Evolutionary conservation across 2,113 vertebrate species (phyloP).

Genomic region (Strix aluco): DNA sequence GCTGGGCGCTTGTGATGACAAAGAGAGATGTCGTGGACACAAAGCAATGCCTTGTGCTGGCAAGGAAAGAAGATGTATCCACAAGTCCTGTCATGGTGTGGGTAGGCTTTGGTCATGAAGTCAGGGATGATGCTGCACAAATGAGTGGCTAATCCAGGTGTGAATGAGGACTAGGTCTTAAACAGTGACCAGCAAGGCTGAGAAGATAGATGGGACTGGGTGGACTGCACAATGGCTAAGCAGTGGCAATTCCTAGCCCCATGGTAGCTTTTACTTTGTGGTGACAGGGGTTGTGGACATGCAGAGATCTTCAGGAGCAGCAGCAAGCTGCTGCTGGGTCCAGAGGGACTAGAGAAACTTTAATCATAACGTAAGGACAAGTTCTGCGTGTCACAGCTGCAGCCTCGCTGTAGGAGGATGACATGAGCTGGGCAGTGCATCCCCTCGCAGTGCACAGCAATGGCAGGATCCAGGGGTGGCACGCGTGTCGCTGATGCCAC

Average conservation of each 20-base stretch:
- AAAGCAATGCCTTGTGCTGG: not conserved
- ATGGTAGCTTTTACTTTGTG: not conserved
- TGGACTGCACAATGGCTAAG: not conserved
- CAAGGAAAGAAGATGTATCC: not conserved
- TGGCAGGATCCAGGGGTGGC: not conserved
- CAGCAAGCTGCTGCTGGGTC: not conserved
- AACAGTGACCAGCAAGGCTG: not conserved
- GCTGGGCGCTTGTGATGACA: not conserved
- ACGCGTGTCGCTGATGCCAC: accelerated
- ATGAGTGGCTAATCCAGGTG: not conserved
- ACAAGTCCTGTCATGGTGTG: not conserved
- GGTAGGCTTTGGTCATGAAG: not conserved
- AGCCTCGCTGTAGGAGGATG: not conserved
- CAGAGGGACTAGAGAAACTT: not conserved
- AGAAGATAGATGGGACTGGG: not conserved
- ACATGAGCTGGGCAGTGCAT: not conserved
- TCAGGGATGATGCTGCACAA: not conserved
- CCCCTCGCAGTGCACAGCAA: not conserved
- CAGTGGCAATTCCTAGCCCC: not conserved
- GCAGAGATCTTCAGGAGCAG: not conserved
- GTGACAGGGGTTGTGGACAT: not conserved
- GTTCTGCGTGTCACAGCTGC: not conserved
- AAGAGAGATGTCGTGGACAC: not conserved
- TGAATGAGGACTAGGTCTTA: not conserved
- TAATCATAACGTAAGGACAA: not conserved